A percentile compares a stretch with the other conserved stretches of the same genome.
These are phyloP conservation scores for Sciurus carolinensis DNA, from an alignment of 2,797 vertebrate species.

Conservation along the genomic window DNA sequence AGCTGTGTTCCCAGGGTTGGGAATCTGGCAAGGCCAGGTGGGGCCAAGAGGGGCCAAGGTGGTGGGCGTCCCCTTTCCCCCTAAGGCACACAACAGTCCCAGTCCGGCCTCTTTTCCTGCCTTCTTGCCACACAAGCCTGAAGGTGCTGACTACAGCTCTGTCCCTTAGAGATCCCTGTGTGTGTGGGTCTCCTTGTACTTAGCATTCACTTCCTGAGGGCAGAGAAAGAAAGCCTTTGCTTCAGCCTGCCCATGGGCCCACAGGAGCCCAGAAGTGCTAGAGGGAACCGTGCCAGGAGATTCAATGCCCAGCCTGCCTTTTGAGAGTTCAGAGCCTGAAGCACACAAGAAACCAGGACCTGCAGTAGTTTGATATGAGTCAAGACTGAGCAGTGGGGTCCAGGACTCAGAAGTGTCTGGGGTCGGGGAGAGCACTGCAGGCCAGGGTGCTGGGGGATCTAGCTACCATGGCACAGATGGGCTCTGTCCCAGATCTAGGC, in stretches of 20 bases:
- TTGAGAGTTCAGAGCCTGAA: background rate
- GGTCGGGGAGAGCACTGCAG: background rate
- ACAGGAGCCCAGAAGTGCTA: background rate
- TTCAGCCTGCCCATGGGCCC: background rate
- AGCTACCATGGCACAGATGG: background rate
- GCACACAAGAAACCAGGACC: background rate
- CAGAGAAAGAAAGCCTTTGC: conserved; percentile 8
- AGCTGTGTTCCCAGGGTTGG: conserved; percentile 78
- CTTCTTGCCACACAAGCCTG: conserved; percentile 21
- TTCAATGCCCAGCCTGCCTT: background rate
- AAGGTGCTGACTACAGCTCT: conserved; percentile 24
- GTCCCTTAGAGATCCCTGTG: background rate
- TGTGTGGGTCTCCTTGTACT: background rate
- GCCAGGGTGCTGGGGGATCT: background rate
- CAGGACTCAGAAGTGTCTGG: background rate
- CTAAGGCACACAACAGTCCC: background rate
- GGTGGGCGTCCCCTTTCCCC: conserved; percentile 35
- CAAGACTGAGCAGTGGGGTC: background rate
- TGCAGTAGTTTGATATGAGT: background rate
- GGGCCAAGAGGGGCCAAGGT: conserved; percentile 35
- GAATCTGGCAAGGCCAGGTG: conserved; percentile 30
- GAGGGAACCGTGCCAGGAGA: background rate
- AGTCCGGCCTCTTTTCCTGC: background rate
- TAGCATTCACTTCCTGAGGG: background rate
- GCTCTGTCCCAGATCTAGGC: background rate